Conservation (phyloP, 2,888 invertebrate species). For the Andrena hattorfiana region DNA sequence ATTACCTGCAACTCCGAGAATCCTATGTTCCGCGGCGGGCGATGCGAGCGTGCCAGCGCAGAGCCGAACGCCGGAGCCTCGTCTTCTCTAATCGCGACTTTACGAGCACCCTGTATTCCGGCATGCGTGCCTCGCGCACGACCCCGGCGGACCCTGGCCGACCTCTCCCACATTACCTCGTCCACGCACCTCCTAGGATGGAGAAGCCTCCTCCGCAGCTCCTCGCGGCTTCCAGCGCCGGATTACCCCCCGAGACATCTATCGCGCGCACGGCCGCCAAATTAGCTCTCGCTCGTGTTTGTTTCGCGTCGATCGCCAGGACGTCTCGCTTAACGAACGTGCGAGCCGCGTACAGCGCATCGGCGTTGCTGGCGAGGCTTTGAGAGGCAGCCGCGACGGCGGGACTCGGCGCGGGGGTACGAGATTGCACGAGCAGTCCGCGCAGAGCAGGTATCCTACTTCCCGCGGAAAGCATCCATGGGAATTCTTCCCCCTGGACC, state of each 20-base stretch:
- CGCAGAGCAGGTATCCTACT: not conserved
- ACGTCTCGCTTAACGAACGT: conserved; percentile 28
- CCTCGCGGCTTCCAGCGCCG: conserved; percentile 35
- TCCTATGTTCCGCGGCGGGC: conserved; percentile 61
- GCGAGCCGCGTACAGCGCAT: too few relatives aligned
- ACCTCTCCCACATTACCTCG: conserved; percentile 81
- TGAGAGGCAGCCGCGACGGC: not conserved
- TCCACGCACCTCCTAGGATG: conserved; percentile 72
- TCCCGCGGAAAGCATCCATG: conserved; percentile 20
- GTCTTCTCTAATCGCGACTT: conserved; percentile 76
- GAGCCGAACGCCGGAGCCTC: conserved; percentile 22
- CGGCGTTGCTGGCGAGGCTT: conserved; percentile 14
- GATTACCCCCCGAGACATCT: conserved; percentile 55
- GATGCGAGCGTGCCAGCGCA: conserved; percentile 10
- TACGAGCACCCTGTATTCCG: conserved; percentile 79
- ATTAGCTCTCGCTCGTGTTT: conserved; percentile 51
- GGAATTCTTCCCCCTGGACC: conserved; percentile 30
- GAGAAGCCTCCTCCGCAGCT: conserved; percentile 25
- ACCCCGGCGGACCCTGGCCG: conserved; percentile 75
- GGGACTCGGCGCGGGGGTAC: conserved; percentile 25
- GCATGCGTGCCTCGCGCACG: conserved; percentile 77
- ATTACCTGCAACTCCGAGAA: conserved; percentile 74
- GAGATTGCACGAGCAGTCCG: not conserved
- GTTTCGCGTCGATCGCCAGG: conserved; percentile 27
- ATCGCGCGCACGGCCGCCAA: conserved; percentile 21